Percentiles rank a stretch among this genome's conserved stretches.
Evolutionary conservation across 2,113 vertebrate species (phyloP).

Genomic region (Corythornis vintsioides): DNA sequence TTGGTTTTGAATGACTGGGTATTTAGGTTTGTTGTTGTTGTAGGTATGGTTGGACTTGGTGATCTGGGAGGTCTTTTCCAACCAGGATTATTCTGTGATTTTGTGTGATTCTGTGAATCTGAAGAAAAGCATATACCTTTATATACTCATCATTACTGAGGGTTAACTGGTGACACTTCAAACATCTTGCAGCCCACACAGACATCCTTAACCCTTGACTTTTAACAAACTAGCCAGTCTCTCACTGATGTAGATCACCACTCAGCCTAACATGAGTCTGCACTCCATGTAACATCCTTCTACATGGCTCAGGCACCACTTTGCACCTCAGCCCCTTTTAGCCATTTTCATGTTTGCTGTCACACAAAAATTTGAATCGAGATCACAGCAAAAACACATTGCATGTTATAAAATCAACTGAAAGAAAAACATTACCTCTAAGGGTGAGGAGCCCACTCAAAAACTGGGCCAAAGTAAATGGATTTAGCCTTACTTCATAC

Average conservation of each 20-base stretch:
- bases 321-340: neutral
- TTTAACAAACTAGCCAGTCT: neutral
- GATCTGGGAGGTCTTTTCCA: too few relatives aligned
- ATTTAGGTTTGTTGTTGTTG: too few relatives aligned
- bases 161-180: accelerated
- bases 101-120: neutral
- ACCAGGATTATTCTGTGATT: too few relatives aligned
- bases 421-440: neutral
- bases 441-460: neutral
- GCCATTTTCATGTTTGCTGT: neutral
- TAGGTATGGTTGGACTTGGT: too few relatives aligned
- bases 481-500: constrained; percentile 15
- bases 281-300: accelerated
- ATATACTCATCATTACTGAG: neutral
- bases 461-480: constrained; percentile 19
- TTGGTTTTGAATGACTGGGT: too few relatives aligned
- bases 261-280: neutral
- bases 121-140: neutral
- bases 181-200: neutral
- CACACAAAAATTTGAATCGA: neutral
- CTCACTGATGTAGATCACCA: accelerated
- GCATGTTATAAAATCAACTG: neutral
- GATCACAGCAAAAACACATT: neutral
- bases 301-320: neutral
- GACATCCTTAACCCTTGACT: neutral